Base-by-base conservation (phyloP, 2,888 invertebrate genomes). In the Hoplodrina ambigua region DNA sequence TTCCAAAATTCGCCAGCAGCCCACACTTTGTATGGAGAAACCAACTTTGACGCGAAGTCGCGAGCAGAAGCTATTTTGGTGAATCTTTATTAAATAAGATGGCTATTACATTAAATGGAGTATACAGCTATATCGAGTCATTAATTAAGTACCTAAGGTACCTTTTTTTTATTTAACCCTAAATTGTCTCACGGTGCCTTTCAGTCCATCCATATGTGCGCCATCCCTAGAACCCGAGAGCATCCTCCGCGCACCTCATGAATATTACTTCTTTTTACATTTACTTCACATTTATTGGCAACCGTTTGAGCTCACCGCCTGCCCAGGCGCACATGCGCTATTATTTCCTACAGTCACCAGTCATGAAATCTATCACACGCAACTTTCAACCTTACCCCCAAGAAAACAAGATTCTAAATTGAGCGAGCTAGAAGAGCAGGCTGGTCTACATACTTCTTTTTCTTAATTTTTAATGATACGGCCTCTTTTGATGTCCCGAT, bases 401-500 rank as follows among this genome's bases (percentile, higher is more conserved):
- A 63, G 41, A 49, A 19, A n/a, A 58, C 73, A 85, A 69, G 60
- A 64, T 61, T 33, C 19, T 46, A 55, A 75, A 71, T 78, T 68
- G 67, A 49, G 37, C 62, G 37, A 49, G 15, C 37, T 54, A 41
- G 7, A 61, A 65, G 59, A 60, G 65, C 64, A 66, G 59, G 54
- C 69, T 79, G 76, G 75, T 81, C 83, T 81, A 80, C 67, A 60
- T 72, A 71, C 64, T 70, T 79, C 85, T 85, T 86, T 86, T 89
- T 85, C 85, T 86, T 84, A 85, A 81, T 82, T 85, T 86, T 87
- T 92, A 92, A 93, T 91, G 92, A 91, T 88, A 91, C 91, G 91
- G 91, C 86, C 80, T 85, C 86, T 91, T 94, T 94, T 94, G 93
- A 94, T 92, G 90, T 90, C 83, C 80, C 90, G 91, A 93, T 93